Evolutionary conservation across 2,888 invertebrate species (phyloP).

Genomic region (Lysandra bellargus): DNA sequence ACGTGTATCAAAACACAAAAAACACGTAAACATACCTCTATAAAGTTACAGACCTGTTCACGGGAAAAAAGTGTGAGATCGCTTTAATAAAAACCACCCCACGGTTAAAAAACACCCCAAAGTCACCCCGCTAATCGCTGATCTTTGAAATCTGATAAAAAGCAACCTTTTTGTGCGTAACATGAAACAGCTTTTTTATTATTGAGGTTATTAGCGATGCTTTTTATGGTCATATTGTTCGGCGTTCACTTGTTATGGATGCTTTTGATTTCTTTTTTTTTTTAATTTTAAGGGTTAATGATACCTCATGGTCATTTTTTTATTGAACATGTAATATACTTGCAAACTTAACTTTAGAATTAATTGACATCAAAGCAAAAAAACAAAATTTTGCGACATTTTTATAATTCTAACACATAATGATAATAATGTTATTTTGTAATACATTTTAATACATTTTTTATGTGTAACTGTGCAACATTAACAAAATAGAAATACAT

Average conservation of each 20-base stretch:
- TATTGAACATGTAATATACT: too few species aligned
- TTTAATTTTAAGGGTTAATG: too few species aligned
- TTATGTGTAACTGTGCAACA: not conserved
- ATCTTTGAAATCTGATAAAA: slow-evolving; percentile 58
- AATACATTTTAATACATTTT: not conserved
- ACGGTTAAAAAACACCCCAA: slow-evolving; percentile 61
- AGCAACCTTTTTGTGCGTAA: slow-evolving; percentile 68
- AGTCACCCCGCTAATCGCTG: slow-evolving; percentile 52
- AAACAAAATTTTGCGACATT: too few species aligned
- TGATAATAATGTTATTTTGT: too few species aligned
- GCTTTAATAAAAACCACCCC: slow-evolving; percentile 71
- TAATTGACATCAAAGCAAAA: too few species aligned
- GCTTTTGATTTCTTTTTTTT: not conserved
- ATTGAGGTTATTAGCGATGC: slow-evolving; percentile 32
- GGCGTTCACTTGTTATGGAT: not conserved
- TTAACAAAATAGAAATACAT: too few species aligned
- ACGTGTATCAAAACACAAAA: slow-evolving; percentile 37
- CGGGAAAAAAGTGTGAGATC: slow-evolving; percentile 65
- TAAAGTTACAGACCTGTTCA: slow-evolving; percentile 52
- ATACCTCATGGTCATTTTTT: too few species aligned
- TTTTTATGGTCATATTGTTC: not conserved
- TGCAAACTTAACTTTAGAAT: not conserved
- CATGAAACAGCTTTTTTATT: slow-evolving; percentile 28
- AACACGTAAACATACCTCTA: slow-evolving; percentile 68
- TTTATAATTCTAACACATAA: too few species aligned